A percentile compares a stretch with the other conserved stretches of the same genome.
Conservation (phyloP, 2,797 vertebrate species). For the Sebastes taczanowskii region DNA sequence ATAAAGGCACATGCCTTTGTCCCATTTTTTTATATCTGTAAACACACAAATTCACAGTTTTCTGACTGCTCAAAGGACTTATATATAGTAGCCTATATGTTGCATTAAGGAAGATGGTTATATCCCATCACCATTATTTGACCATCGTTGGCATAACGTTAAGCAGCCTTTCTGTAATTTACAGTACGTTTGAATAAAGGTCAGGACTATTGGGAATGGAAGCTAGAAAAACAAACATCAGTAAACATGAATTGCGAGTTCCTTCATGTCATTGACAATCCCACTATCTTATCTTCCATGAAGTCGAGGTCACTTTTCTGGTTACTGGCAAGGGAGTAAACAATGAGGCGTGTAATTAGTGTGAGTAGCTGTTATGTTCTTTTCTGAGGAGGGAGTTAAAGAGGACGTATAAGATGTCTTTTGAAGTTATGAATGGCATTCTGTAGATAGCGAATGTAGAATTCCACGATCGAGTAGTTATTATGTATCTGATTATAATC, state of each 20-base stretch:
- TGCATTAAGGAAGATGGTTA: not conserved
- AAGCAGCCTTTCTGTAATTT: not conserved
- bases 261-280: not conserved
- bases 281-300: not conserved
- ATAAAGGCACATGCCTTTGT: not conserved
- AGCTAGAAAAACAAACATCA: not conserved
- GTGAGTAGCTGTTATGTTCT: not conserved
- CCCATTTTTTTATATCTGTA: not conserved
- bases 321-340: constrained; percentile 4
- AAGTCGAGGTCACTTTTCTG: not conserved
- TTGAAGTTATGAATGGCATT: not conserved
- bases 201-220: not conserved
- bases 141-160: not conserved
- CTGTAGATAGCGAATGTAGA: not conserved
- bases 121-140: not conserved
- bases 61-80: not conserved
- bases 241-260: not conserved
- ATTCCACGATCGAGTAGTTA: not conserved
- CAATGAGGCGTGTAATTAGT: not conserved
- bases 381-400: not conserved
- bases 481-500: not conserved
- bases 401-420: not conserved
- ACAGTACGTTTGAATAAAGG: not conserved
- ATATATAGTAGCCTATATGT: not conserved
- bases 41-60: not conserved